These are phyloP conservation scores for Paedocypris sp. DNA, from an alignment of 2,113 vertebrate species.

Conservation along the genomic window DNA sequence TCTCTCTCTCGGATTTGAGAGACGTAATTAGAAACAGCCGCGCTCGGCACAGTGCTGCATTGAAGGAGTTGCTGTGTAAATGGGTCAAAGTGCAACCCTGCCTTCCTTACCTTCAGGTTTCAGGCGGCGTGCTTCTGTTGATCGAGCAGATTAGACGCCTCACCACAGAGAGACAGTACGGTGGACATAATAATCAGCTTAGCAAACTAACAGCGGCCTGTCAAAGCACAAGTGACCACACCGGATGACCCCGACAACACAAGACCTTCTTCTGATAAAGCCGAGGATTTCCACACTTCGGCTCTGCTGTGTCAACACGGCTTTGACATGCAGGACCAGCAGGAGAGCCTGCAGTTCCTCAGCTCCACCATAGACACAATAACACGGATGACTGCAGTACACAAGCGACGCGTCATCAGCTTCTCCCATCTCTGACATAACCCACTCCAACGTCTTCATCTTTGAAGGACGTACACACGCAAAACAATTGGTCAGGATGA, in stretches of 20 bases:
- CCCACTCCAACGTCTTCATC: neutral
- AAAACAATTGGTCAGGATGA: neutral
- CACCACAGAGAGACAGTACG: constrained; percentile 8
- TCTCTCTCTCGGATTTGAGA: neutral
- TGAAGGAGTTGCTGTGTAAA: constrained; percentile 35
- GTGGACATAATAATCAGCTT: constrained; percentile 31
- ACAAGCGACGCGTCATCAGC: constrained; percentile 17
- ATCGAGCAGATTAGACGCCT: constrained; percentile 31
- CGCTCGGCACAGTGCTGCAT: constrained; percentile 27
- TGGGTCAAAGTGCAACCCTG: constrained; percentile 44
- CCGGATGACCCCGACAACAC: neutral
- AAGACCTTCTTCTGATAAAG: neutral
- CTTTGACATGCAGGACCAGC: constrained; percentile 8
- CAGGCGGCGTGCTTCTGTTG: constrained; percentile 12
- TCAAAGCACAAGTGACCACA: neutral
- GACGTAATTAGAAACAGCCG: constrained; percentile 43
- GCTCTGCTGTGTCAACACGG: constrained; percentile 18
- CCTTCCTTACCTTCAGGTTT: constrained; percentile 21
- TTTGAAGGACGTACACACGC: neutral
- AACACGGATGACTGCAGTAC: neutral
- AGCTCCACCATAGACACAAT: neutral
- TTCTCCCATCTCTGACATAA: neutral
- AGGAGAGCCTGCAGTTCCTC: constrained; percentile 14
- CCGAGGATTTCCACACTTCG: constrained; percentile 34
- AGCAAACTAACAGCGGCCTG: constrained; percentile 22